Percentiles rank a stretch among this genome's conserved stretches.
phyloP scores from a whole-genome alignment of 1,140 invertebrate genomes.

The Venustaconcha ellipsiformis region DNA sequence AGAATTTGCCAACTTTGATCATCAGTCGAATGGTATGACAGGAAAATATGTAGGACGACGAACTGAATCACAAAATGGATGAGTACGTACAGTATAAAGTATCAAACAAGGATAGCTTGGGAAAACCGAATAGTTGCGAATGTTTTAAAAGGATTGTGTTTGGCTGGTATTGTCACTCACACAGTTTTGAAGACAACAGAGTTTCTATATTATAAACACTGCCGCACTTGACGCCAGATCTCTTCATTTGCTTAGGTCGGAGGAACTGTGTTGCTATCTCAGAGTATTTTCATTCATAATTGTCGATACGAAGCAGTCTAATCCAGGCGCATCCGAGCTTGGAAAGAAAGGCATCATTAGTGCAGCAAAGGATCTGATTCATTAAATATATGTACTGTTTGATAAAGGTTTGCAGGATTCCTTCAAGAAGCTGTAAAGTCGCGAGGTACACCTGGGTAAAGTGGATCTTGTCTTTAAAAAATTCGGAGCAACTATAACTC shows the following conservation, averaged over 20 bases:
- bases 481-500: conserved; percentile 17
- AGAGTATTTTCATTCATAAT: conserved; percentile 38
- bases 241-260: conserved; percentile 46
- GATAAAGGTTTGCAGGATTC: conserved; percentile 46
- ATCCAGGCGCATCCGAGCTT: conserved; percentile 34
- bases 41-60: conserved; percentile 3
- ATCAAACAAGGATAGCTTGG: conserved; percentile 15
- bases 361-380: conserved; percentile 41
- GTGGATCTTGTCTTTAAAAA: conserved; percentile 9
- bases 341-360: conserved; percentile 31
- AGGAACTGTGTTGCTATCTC: conserved; percentile 43
- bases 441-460: not conserved
- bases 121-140: conserved; percentile 37
- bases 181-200: conserved; percentile 38
- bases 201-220: conserved; percentile 30
- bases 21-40: conserved; percentile 30
- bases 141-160: conserved; percentile 13
- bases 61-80: not conserved
- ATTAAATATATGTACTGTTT: conserved; percentile 33
- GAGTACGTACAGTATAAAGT: not conserved
- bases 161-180: conserved; percentile 31
- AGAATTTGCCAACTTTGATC: conserved; percentile 47
- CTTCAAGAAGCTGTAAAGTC: conserved; percentile 29
- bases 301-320: conserved; percentile 33
- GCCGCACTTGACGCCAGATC: conserved; percentile 24